Evolutionary conservation across 2,113 vertebrate genomes (phyloP).

Genomic region (Felis chaus): DNA sequence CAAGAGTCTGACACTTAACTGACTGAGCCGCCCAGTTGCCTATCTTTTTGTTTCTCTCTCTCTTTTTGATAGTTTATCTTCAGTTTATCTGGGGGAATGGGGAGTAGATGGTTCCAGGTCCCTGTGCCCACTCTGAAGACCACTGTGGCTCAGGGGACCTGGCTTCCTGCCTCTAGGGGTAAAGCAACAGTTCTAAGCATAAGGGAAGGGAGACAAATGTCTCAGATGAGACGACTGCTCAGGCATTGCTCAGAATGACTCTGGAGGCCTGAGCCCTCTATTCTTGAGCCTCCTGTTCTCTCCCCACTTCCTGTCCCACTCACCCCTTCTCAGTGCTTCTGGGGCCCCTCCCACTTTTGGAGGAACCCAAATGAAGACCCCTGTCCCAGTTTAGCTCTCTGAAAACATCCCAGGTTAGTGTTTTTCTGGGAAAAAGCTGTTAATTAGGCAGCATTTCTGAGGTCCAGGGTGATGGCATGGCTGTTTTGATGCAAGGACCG

Average conservation of each 20-base stretch:
- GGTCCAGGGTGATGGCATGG: background rate
- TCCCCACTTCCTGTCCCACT: background rate
- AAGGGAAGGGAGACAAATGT: background rate
- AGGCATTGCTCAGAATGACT: background rate
- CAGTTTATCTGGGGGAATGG: background rate
- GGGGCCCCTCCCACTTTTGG: background rate
- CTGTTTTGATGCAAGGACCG: background rate
- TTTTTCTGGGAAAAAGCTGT: background rate
- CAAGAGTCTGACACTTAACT: too few relatives aligned
- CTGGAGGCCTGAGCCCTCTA: background rate
- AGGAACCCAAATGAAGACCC: background rate
- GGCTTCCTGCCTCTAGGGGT: background rate
- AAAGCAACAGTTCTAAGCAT: background rate
- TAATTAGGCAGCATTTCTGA: background rate
- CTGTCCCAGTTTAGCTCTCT: background rate
- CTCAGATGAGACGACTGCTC: background rate
- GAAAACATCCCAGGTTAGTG: background rate
- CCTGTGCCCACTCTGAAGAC: background rate
- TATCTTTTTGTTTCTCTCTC: background rate
- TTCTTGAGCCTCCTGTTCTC: too few relatives aligned
- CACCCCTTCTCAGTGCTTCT: background rate
- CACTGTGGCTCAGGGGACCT: background rate
- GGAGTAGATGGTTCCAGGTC: background rate
- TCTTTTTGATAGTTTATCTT: background rate
- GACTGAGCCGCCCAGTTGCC: too few relatives aligned